A percentile compares a stretch with the other conserved stretches of the same genome.
Evolutionary conservation across 2,797 vertebrate genomes (phyloP).

Genomic region (Chelonia mydas): DNA sequence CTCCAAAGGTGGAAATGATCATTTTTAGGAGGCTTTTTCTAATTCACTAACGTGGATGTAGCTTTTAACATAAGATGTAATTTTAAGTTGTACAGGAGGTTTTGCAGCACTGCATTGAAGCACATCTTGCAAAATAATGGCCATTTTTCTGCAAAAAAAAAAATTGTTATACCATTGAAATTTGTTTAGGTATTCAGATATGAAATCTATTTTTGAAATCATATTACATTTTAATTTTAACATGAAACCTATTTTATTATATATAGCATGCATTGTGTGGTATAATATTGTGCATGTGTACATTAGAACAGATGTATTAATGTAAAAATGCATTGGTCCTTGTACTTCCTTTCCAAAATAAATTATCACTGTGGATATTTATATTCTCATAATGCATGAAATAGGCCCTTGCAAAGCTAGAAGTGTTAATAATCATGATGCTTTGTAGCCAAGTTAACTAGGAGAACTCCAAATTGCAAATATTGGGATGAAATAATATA

Average conservation of each 20-base stretch:
- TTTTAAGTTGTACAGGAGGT: neutral
- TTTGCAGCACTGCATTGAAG: slow-evolving; percentile 10
- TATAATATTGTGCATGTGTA: neutral
- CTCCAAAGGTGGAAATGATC: neutral
- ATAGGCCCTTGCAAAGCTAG: neutral
- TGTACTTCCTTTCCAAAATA: neutral
- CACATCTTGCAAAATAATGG: neutral
- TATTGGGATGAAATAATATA: neutral
- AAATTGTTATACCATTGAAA: neutral
- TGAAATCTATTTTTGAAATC: neutral
- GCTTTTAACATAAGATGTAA: neutral
- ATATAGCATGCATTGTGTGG: neutral
- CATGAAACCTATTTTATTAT: neutral
- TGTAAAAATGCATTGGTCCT: neutral
- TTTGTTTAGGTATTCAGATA: neutral
- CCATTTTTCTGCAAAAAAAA: neutral
- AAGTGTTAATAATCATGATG: neutral
- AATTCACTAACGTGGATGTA: neutral
- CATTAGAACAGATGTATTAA: neutral
- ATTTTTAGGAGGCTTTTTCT: neutral
- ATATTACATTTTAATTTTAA: neutral
- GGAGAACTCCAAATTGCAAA: neutral
- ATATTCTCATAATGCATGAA: neutral
- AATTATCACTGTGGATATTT: neutral
- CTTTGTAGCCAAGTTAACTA: neutral